Evolutionary conservation across 2,113 vertebrate species (phyloP).

Genomic region (Dascyllus trimaculatus): DNA sequence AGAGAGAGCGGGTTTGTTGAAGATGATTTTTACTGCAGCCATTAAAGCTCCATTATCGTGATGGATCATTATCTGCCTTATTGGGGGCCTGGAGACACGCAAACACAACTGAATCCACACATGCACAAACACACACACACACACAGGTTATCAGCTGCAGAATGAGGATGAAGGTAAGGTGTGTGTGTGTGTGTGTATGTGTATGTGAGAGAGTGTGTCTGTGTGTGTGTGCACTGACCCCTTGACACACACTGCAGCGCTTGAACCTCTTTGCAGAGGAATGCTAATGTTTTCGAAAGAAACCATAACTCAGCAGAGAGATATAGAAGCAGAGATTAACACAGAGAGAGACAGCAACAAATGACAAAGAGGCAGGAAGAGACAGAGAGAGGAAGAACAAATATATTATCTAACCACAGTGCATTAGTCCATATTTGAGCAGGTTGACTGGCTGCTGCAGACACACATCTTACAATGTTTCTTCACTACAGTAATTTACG

Average conservation of each 20-base stretch:
- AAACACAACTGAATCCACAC: constrained; percentile 16
- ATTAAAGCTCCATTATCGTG: constrained; percentile 76
- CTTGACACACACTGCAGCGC: constrained; percentile 59
- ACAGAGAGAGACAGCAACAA: constrained; percentile 1
- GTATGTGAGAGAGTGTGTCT: constrained; percentile 39
- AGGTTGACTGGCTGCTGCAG: constrained; percentile 23
- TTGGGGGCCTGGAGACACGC: constrained; percentile 35
- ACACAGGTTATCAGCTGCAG: constrained; percentile 55
- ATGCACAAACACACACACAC: constrained; percentile 25
- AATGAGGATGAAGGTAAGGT: constrained; percentile 22
- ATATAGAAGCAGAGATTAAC: constrained; percentile 40
- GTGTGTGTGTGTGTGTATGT: constrained; percentile 20
- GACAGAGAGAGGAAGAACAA: constrained; percentile 6
- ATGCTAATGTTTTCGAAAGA: constrained; percentile 75
- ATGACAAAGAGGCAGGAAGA: background rate
- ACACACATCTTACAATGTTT: background rate
- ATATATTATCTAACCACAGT: constrained; percentile 19
- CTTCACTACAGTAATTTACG: constrained; percentile 8
- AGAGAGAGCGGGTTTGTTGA: constrained; percentile 39
- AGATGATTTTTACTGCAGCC: constrained; percentile 77
- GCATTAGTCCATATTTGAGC: constrained; percentile 6
- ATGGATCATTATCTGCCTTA: constrained; percentile 78
- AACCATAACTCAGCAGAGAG: constrained; percentile 68
- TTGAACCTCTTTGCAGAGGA: constrained; percentile 71
- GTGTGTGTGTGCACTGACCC: constrained; percentile 55